Conservation (phyloP, 2,113 vertebrate species). For the Boulengeromyrus knoepffleri region DNA sequence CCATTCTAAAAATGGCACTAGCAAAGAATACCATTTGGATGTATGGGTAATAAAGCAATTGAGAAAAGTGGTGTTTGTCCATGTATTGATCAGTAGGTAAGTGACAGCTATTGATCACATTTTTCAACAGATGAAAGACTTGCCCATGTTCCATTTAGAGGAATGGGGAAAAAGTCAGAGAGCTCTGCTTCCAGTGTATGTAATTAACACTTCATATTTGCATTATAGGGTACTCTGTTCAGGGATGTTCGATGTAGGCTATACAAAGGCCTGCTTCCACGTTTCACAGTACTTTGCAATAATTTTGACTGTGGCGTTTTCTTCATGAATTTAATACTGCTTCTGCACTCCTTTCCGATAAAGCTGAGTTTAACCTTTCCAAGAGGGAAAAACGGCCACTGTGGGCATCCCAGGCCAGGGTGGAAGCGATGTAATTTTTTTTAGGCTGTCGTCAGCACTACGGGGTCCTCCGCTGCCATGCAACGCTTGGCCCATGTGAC, state of each 20-base stretch:
- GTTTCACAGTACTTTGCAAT: neutral
- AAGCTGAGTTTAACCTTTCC: neutral
- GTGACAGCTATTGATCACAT: neutral
- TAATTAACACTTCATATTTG: neutral
- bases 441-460: neutral
- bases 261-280: neutral
- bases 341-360: neutral
- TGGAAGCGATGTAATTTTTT: neutral
- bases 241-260: neutral
- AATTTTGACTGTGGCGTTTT: neutral
- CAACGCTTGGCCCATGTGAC: constrained; percentile 1
- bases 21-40: neutral
- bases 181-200: neutral
- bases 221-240: neutral
- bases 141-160: neutral
- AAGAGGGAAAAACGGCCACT: neutral
- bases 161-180: neutral
- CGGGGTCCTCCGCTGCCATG: neutral
- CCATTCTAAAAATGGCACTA: neutral
- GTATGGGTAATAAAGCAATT: neutral
- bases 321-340: neutral
- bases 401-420: neutral
- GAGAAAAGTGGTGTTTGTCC: neutral
- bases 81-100: neutral
- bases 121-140: neutral